A percentile compares a stretch with the other conserved stretches of the same genome.
These are phyloP conservation scores for Typhlomys cinereus DNA, from an alignment of 2,113 vertebrate species.

Conservation along the genomic window DNA sequence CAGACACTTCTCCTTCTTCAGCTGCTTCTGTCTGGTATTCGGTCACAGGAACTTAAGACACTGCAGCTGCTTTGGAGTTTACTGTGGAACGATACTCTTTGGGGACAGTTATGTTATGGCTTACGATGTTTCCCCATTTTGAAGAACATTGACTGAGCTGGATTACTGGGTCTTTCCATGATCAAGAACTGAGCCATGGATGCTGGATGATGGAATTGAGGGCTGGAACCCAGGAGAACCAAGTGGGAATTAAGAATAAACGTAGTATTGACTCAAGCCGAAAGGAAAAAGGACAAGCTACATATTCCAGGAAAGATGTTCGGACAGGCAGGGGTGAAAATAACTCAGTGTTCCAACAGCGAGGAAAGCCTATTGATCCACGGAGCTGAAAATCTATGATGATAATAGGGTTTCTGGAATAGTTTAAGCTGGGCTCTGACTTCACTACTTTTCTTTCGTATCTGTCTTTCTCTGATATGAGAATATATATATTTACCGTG, in stretches of 20 bases:
- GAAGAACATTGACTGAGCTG: conserved; percentile 4
- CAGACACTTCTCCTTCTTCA: background rate
- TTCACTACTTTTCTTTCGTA: background rate
- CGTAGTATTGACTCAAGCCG: background rate
- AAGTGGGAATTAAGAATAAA: background rate
- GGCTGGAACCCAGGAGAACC: background rate
- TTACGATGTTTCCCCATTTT: background rate
- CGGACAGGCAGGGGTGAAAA: background rate
- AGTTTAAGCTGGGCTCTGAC: background rate
- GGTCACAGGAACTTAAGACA: background rate
- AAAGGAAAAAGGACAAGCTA: background rate
- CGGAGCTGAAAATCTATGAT: background rate
- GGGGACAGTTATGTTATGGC: background rate
- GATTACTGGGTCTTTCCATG: background rate
- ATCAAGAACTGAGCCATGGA: background rate
- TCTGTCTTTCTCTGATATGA: background rate
- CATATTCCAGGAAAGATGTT: background rate
- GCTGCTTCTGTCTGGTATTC: background rate
- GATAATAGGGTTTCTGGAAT: background rate
- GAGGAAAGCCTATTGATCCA: background rate
- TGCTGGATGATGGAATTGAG: background rate
- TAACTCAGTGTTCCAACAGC: conserved; percentile 14
- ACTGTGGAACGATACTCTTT: background rate
- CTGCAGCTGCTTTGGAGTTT: conserved; percentile 8
- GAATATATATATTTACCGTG: background rate